Evolutionary conservation across 2,113 vertebrate species (phyloP).

Genomic region (Macroglossus sobrinus): DNA sequence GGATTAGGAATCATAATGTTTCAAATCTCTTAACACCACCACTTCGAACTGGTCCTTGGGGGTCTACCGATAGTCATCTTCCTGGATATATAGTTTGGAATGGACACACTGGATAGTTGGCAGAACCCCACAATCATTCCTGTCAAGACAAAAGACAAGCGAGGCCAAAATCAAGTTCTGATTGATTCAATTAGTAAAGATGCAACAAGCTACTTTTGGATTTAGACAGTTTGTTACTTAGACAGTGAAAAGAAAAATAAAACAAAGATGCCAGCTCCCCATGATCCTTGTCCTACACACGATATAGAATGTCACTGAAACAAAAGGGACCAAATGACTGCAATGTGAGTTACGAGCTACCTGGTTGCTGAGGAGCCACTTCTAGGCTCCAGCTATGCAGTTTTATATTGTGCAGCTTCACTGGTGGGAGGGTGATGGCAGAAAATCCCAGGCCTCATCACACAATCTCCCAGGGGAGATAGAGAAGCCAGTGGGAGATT

Average conservation of each 20-base stretch:
- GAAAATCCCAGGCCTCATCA: not conserved
- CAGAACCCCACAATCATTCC: not conserved
- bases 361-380: not conserved
- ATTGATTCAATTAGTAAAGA: not conserved
- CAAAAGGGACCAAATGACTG: not conserved
- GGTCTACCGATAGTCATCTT: not conserved
- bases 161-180: not conserved
- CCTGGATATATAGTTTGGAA: not conserved
- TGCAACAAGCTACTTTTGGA: not conserved
- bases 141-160: not conserved
- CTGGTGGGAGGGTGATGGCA: not conserved
- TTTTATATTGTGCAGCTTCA: not conserved
- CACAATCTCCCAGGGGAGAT: not conserved
- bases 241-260: not conserved
- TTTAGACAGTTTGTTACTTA: not conserved
- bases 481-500: not conserved
- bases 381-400: not conserved
- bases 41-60: not conserved
- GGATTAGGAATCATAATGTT: not conserved
- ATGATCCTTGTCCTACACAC: not conserved
- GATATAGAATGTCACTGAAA: not conserved
- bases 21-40: not conserved
- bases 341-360: not conserved
- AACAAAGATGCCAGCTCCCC: not conserved
- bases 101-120: not conserved